Conservation (phyloP, 2,797 vertebrate genomes). For the Nothura maculosa region DNA sequence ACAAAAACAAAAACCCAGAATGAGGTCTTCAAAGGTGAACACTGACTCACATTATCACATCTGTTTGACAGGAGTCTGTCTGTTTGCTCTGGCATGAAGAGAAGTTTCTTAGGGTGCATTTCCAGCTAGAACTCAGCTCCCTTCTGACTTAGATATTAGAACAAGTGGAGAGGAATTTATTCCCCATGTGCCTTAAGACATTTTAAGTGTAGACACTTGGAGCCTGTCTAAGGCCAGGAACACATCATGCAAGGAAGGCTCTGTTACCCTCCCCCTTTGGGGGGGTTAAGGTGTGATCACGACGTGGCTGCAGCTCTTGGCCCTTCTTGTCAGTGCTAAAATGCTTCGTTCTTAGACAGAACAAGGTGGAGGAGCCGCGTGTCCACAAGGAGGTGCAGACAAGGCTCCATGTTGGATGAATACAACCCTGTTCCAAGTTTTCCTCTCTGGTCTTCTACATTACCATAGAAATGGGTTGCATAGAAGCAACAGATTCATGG, state of each 20-base stretch:
- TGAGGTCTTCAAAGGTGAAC: neutral
- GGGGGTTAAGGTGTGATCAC: neutral
- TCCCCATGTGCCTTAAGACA: neutral
- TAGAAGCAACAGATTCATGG: neutral
- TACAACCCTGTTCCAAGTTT: neutral
- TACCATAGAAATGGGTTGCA: neutral
- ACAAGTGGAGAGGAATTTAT: no score
- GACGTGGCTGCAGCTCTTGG: fast-evolving
- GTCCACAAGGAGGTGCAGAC: neutral
- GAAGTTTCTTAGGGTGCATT: neutral
- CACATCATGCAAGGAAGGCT: fast-evolving
- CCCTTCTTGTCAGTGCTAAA: neutral
- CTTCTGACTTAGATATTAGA: no score
- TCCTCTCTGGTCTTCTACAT: fast-evolving
- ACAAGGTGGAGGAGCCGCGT: neutral
- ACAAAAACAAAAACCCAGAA: no score
- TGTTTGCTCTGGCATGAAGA: conserved; percentile 50
- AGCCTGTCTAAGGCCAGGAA: neutral
- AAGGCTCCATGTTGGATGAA: neutral
- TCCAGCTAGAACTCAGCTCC: conserved; percentile 3
- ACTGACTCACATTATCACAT: conserved; percentile 4
- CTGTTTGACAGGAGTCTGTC: neutral
- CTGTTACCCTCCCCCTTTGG: fast-evolving
- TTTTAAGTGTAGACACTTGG: neutral
- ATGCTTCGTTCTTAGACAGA: neutral